Evolutionary conservation across 2,888 invertebrate genomes (phyloP), one percentile per base, ranked within the genome.

Genomic region (Machimus rusticus): DNA sequence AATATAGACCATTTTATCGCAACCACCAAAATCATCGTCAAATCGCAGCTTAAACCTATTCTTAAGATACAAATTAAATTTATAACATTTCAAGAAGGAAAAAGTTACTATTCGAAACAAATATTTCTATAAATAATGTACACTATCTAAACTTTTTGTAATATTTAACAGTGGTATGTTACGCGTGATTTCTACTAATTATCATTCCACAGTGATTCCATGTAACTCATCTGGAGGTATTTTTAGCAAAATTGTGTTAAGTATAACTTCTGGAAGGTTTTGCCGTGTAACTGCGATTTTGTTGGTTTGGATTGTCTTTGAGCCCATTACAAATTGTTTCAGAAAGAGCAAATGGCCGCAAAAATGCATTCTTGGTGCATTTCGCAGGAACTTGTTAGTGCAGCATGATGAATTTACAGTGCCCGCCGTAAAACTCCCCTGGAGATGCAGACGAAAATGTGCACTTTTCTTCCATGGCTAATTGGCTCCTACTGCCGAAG

Each of bases 381-480:
- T 76, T 76, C 76, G 6, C 9, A n/a, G 46, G 79, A 51, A 81
- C 28, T 37, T 28, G 28, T 81, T 55, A 81, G 81, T 81, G 55
- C 51, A 55, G 51, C 16, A 84, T 84, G 66, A 84, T 84, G 84
- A 74, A 84, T 84, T 84, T 84, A 84, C 84, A 84, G 84, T 19
- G n/a, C 66, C 74, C 43, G 14, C 74, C 57, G 74, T 84, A 84
- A 84, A 84, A 84, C 34, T 74, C 84, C 1, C 14, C 23, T 23
- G 43, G 78, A 43, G 43, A 43, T 43, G 37, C 78, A 12, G 23
- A 23, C 37, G 23, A 43, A 78, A 78, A n/a, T 78, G 66, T 66
- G 66, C 66, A 23, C 12, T 43, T 78, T 23, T 19, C 37, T n/a
- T 23, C 39, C 84, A 14, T 39, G 74, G 23, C 16, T n/a, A 84